Conservation (phyloP, 2,888 invertebrate genomes). For the Diloba caeruleocephala region DNA sequence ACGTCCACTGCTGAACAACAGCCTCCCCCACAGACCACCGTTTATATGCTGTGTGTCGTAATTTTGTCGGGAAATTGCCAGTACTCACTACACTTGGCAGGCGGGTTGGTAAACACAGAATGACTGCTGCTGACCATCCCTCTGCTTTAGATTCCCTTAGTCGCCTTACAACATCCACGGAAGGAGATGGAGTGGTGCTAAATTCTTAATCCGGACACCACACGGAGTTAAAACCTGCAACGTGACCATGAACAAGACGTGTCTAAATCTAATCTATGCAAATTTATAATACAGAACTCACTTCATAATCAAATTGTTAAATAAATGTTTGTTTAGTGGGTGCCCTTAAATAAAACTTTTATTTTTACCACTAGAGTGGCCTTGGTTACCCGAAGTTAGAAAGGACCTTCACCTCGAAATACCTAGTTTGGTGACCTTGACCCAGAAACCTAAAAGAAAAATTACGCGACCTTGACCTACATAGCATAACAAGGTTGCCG, state of each 20-base stretch:
- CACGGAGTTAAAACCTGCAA: conserved; percentile 36
- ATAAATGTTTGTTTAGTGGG: neutral
- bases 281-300: neutral
- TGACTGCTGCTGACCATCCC: no score
- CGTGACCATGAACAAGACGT: conserved; percentile 20
- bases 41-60: no score
- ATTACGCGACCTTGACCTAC: conserved; percentile 47
- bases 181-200: no score
- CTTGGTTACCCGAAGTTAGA: conserved; percentile 48
- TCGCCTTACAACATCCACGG: no score
- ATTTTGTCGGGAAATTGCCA: no score
- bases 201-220: no score
- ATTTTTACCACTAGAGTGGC: conserved; percentile 27
- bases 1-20: no score
- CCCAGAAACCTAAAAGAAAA: conserved; percentile 49
- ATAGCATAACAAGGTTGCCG: conserved; percentile 41
- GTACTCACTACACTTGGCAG: no score
- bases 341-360: conserved; percentile 13
- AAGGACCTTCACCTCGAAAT: conserved; percentile 45
- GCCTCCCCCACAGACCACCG: no score
- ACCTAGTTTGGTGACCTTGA: conserved; percentile 45
- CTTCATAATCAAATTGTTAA: neutral
- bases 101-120: no score
- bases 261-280: conserved; percentile 10
- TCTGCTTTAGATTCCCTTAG: no score